These are phyloP conservation scores for Merops nubicus DNA, from an alignment of 2,113 vertebrate genomes.

Conservation along the genomic window DNA sequence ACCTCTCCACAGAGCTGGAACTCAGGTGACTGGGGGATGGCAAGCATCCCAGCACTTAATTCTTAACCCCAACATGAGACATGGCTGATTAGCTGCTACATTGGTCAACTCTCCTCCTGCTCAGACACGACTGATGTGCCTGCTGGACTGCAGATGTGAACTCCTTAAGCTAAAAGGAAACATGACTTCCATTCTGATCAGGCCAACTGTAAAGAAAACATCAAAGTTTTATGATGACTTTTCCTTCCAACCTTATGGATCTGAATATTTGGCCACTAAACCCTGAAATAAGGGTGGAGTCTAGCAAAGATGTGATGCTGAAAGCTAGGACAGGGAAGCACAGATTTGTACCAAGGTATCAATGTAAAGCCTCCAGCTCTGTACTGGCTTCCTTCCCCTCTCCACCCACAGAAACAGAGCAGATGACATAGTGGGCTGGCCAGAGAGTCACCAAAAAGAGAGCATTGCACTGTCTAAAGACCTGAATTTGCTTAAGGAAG, in stretches of 20 bases:
- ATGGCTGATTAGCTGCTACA: not conserved
- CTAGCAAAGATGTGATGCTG: not conserved
- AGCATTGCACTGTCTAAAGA: not conserved
- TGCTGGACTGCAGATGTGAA: constrained; percentile 44
- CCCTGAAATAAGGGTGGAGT: not conserved
- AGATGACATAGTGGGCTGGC: not conserved
- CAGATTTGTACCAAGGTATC: not conserved
- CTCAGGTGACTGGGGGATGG: not conserved
- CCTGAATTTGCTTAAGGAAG: not conserved
- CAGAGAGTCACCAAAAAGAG: not conserved
- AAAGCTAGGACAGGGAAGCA: not conserved
- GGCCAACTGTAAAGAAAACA: constrained; percentile 8
- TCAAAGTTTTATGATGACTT: not conserved
- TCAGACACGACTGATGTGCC: not conserved
- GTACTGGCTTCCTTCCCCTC: not conserved
- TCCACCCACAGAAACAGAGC: not conserved
- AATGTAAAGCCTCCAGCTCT: not conserved
- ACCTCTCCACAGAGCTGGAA: not conserved
- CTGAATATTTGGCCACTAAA: not conserved
- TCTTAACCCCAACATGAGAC: not conserved
- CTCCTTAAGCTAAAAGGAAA: not conserved
- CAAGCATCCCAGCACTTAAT: not conserved
- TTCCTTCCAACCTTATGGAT: not conserved
- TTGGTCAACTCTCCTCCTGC: not conserved
- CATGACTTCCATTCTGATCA: not conserved